Evolutionary conservation across 2,113 vertebrate genomes (phyloP).

Genomic region (Poecilia latipinna): DNA sequence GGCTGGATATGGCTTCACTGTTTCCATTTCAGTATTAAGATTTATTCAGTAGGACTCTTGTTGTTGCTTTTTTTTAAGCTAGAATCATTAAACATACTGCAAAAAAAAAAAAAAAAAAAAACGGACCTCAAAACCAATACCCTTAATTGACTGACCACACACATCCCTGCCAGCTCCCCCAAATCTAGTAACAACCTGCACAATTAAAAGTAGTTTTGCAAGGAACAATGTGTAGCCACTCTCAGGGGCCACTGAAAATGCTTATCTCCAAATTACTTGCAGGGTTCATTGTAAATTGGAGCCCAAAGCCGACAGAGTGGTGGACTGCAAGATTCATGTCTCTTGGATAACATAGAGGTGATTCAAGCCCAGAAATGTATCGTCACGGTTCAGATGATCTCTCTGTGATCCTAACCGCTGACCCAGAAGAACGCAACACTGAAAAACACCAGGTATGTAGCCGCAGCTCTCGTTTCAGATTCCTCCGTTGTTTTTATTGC

Average conservation of each 20-base stretch:
- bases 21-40: conserved; percentile 13
- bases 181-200: conserved; percentile 38
- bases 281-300: conserved; percentile 67
- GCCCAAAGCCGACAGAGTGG: conserved; percentile 15
- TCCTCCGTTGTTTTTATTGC: conserved; percentile 65
- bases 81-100: conserved; percentile 32
- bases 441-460: conserved; percentile 68
- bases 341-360: conserved; percentile 59
- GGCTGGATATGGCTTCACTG: conserved; percentile 29
- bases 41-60: background rate
- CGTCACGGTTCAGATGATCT: conserved; percentile 67
- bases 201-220: conserved; percentile 41
- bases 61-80: conserved; percentile 20
- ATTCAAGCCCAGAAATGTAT: conserved; percentile 62
- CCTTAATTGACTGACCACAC: conserved; percentile 61
- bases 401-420: conserved; percentile 66
- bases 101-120: conserved; percentile 43
- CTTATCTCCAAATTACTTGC: conserved; percentile 70
- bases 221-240: conserved; percentile 60
- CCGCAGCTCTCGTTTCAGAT: conserved; percentile 65
- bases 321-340: conserved; percentile 35
- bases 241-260: conserved; percentile 70
- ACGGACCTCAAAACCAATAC: conserved; percentile 59
- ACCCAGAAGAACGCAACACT: conserved; percentile 68
- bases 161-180: conserved; percentile 35